Evolutionary conservation across 2,888 invertebrate genomes (phyloP).

Genomic region (Adelphocoris suturalis): DNA sequence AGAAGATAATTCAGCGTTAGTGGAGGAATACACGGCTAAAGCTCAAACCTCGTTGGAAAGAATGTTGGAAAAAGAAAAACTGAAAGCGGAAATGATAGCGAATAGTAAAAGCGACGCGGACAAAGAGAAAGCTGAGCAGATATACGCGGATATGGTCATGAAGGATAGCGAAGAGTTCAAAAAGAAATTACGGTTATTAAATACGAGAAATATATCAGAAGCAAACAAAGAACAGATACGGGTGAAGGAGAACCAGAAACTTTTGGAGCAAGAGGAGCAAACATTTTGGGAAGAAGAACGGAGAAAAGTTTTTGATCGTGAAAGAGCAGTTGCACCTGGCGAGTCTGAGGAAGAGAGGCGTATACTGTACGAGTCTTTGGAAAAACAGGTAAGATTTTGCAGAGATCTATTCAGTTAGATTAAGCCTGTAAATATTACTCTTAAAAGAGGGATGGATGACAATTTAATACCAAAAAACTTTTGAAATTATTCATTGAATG

Average conservation of each 20-base stretch:
- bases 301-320: not conserved
- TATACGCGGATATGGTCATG: conserved; percentile 23
- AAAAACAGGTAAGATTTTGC: not conserved
- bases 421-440: too few species aligned
- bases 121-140: conserved; percentile 16
- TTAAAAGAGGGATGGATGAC: too few species aligned
- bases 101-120: not conserved
- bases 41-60: conserved; percentile 60
- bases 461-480: too few species aligned
- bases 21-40: conserved; percentile 67
- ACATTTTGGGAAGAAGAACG: conserved; percentile 41
- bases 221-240: conserved; percentile 67
- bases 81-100: conserved; percentile 58
- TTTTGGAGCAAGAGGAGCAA: conserved; percentile 59
- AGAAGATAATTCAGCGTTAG: conserved; percentile 63
- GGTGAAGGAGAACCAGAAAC: conserved; percentile 57
- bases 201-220: conserved; percentile 30
- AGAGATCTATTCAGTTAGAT: not conserved
- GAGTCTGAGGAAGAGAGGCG: not conserved
- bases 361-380: not conserved
- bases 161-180: conserved; percentile 58
- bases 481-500: too few species aligned
- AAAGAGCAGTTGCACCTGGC: too few species aligned
- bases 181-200: conserved; percentile 8
- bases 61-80: conserved; percentile 49